Percentiles rank a stretch among this genome's conserved stretches.
These are phyloP conservation scores for Lithosia quadra DNA, from an alignment of 2,888 invertebrate species.

Conservation along the genomic window DNA sequence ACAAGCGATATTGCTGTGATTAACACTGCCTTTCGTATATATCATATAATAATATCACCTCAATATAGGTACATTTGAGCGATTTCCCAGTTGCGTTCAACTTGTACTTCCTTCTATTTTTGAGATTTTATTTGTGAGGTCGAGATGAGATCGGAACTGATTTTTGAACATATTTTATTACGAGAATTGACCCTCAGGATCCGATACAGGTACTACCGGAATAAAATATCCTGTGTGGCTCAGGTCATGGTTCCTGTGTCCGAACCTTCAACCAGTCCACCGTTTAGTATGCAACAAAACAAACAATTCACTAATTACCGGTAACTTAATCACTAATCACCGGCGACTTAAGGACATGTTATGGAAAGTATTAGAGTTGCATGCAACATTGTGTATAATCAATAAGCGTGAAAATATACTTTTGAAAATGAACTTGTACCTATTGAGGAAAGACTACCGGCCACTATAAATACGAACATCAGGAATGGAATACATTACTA, in stretches of 20 bases:
- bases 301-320: slow-evolving; percentile 59
- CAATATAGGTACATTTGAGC: too few relatives aligned
- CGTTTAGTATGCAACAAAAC: slow-evolving; percentile 5
- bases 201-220: too few relatives aligned
- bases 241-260: not conserved
- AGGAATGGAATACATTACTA: slow-evolving; percentile 47
- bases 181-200: too few relatives aligned
- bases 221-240: not conserved
- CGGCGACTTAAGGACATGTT: slow-evolving; percentile 65
- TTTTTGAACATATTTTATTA: too few relatives aligned
- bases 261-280: not conserved
- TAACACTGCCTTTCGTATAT: too few relatives aligned
- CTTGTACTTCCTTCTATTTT: too few relatives aligned
- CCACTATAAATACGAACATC: slow-evolving; percentile 69
- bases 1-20: too few relatives aligned
- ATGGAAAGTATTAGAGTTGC: slow-evolving; percentile 66
- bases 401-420: slow-evolving; percentile 74
- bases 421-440: slow-evolving; percentile 63
- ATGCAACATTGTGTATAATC: slow-evolving; percentile 69
- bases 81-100: too few relatives aligned
- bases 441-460: slow-evolving; percentile 67
- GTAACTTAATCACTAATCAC: slow-evolving; percentile 62
- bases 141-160: too few relatives aligned
- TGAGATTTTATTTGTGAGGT: too few relatives aligned
- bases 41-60: too few relatives aligned